Evolutionary conservation across 2,888 invertebrate species (phyloP).

Genomic region (Lepidocyrtinus sp.): DNA sequence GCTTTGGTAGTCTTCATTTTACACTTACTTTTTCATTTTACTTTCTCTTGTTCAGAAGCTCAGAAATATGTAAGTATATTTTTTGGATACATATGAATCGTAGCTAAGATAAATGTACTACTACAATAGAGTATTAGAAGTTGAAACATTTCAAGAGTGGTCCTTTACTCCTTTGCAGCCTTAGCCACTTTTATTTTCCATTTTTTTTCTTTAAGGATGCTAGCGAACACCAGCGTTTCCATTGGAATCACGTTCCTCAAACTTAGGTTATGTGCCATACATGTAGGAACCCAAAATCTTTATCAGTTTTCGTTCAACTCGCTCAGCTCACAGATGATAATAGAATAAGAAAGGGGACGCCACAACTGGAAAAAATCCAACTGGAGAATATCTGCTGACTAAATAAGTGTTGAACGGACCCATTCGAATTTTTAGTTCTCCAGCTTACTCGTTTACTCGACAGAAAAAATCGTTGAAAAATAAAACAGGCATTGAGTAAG

Average conservation of each 20-base stretch:
- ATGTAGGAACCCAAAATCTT: not conserved
- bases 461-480: not conserved
- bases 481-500: not conserved
- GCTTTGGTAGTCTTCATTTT: not conserved
- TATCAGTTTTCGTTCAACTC: conserved; percentile 1
- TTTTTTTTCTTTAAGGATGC: not conserved
- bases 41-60: too few species aligned
- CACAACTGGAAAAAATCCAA: conserved; percentile 5
- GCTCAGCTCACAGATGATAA: conserved; percentile 4
- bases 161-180: too few species aligned
- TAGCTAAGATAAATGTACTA: too few species aligned
- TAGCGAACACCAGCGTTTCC: not conserved
- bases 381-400: not conserved
- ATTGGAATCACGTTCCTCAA: not conserved
- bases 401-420: not conserved
- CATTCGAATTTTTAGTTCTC: not conserved
- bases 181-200: not conserved
- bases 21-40: not conserved
- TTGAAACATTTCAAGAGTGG: too few species aligned
- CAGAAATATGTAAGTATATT: too few species aligned
- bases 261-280: not conserved
- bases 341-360: not conserved
- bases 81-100: too few species aligned
- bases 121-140: too few species aligned
- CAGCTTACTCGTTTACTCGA: not conserved